phyloP scores from a whole-genome alignment of 2,113 vertebrate species.

The Myiozetetes cayanensis region DNA sequence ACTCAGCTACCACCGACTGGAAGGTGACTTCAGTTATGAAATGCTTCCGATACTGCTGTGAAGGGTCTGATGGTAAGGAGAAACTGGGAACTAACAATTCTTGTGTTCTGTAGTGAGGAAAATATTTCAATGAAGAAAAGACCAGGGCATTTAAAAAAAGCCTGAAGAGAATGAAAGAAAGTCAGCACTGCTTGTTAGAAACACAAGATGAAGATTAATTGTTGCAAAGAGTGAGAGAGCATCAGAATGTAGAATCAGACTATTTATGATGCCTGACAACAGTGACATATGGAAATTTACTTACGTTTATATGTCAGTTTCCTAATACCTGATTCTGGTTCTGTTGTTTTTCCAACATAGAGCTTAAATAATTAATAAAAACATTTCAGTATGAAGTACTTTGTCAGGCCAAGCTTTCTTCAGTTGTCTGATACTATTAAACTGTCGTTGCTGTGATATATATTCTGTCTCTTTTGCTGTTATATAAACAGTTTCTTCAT shows the following conservation, averaged over 20 bases:
- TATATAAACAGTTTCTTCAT: neutral
- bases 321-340: neutral
- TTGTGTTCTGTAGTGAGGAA: neutral
- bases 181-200: neutral
- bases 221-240: neutral
- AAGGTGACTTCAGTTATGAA: neutral
- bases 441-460: neutral
- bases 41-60: neutral
- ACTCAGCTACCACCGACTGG: neutral
- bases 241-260: neutral
- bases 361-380: neutral
- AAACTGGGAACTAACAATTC: neutral
- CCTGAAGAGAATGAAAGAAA: neutral
- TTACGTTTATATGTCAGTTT: neutral
- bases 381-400: neutral
- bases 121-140: neutral
- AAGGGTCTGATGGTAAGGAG: neutral
- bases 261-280: neutral
- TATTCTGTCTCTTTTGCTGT: neutral
- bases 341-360: neutral
- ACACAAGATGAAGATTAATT: neutral
- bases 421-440: neutral
- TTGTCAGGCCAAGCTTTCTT: neutral
- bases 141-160: neutral
- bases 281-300: neutral